Conservation (phyloP, 2,888 invertebrate species). For the Leucophenga maculata region DNA sequence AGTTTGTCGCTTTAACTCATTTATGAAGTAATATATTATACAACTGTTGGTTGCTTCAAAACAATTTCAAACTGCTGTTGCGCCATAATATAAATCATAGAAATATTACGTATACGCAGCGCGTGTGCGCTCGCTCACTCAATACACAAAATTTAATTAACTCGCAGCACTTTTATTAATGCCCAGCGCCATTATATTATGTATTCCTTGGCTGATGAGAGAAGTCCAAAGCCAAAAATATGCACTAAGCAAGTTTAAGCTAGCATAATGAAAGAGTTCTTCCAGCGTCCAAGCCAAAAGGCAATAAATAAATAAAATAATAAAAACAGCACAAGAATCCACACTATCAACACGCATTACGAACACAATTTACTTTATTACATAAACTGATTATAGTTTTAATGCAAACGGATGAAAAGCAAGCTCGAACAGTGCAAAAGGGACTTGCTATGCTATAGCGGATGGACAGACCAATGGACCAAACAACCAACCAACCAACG, state of each 20-base stretch:
- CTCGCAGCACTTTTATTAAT: slow-evolving; percentile 63
- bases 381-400: slow-evolving; percentile 65
- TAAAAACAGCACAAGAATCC: slow-evolving; percentile 29
- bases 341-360: slow-evolving; percentile 61
- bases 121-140: slow-evolving; percentile 56
- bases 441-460: slow-evolving; percentile 33
- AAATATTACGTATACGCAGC: slow-evolving; percentile 41
- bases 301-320: slow-evolving; percentile 59
- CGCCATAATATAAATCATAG: not conserved
- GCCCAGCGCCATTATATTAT: slow-evolving; percentile 44
- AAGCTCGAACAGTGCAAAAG: slow-evolving; percentile 23
- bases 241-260: slow-evolving; percentile 55
- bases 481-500: not conserved
- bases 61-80: not conserved
- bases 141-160: slow-evolving; percentile 61
- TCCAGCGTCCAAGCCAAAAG: slow-evolving; percentile 50
- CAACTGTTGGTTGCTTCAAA: not conserved
- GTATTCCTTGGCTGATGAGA: not conserved
- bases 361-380: slow-evolving; percentile 65
- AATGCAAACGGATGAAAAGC: slow-evolving; percentile 40
- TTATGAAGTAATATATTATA: not conserved
- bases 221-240: slow-evolving; percentile 21
- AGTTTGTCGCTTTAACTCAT: not conserved
- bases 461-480: slow-evolving; percentile 9
- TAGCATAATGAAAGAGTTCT: slow-evolving; percentile 60